Base-by-base conservation (phyloP, 2,888 invertebrate species). In the Pasiphila rectangulata region DNA sequence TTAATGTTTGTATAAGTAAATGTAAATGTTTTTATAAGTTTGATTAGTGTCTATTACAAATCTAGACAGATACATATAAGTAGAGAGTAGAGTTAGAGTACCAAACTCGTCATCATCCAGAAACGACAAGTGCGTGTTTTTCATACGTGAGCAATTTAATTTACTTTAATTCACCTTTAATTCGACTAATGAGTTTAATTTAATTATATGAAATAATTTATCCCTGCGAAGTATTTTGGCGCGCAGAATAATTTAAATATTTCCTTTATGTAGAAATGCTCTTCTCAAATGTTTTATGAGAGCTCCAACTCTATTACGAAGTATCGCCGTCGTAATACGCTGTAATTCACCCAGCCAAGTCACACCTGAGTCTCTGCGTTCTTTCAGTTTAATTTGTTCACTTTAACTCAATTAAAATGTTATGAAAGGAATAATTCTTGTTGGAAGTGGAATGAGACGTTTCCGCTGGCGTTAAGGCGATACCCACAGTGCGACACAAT, bases 301-400 rank as follows among this genome's bases (percentile, higher is more conserved):
- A 62, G 54, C 54, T 49, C 45, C 50, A 42, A 47, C 55, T 59
- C 57, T 57, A 58, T 69, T 63, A 57, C 55, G 35, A 50, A 55
- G 53, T 57, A 63, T 60, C 59, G 58, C 59, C 46, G 54, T 56
- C 53, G 55, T 65, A 67, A 65, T 66, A 59, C 50, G 48, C 56
- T 56, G 53, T 63, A 67, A 69, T 51, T 64, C 62, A 67, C 59
- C 55, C 57, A 52, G 48, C n/a, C n/a, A 58, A 54, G 45, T 56
- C 43, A 35, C 51, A 55, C 55, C 60, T 59, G 54, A 63, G 50
- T 45, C 41, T 40, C 38, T 38, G 43, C 46, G 44, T 50, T 56
- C 52, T 49, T 51, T 50, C 42, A 42, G 27, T 51, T 53, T 53
- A 56, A 56, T 56, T 53, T 51, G 51, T 56, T 54, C 53, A 36